Conservation (phyloP, 2,888 invertebrate species). For the Hydrotaea cyrtoneurina region DNA sequence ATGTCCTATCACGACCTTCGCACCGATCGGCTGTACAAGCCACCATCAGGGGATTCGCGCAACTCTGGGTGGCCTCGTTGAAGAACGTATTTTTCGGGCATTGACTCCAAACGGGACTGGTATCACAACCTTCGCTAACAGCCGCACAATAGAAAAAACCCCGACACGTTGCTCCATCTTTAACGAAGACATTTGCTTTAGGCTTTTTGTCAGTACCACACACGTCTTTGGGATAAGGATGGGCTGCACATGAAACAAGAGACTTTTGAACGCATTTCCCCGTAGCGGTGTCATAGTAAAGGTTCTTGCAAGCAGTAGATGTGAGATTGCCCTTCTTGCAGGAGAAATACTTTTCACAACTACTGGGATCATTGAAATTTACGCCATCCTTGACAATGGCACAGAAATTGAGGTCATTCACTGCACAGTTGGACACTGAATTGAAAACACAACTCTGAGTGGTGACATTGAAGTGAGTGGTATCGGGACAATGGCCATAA, state of each 20-base stretch:
- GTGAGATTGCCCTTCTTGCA: slow-evolving; percentile 65
- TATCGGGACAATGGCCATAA: slow-evolving; percentile 66
- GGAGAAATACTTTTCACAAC: slow-evolving; percentile 71
- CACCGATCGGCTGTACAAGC: slow-evolving; percentile 74
- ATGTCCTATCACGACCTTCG: slow-evolving; percentile 73
- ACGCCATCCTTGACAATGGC: slow-evolving; percentile 69
- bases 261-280: slow-evolving; percentile 70
- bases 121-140: slow-evolving; percentile 70
- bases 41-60: slow-evolving; percentile 69
- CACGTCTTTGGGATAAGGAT: slow-evolving; percentile 72
- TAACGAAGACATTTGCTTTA: slow-evolving; percentile 69
- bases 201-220: slow-evolving; percentile 74
- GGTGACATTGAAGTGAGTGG: slow-evolving; percentile 69
- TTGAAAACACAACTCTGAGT: slow-evolving; percentile 69
- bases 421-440: slow-evolving; percentile 68
- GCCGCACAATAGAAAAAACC: slow-evolving; percentile 75
- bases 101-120: slow-evolving; percentile 70
- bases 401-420: slow-evolving; percentile 69
- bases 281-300: slow-evolving; percentile 69
- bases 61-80: slow-evolving; percentile 65
- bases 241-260: slow-evolving; percentile 68
- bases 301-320: slow-evolving; percentile 46
- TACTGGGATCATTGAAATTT: slow-evolving; percentile 68
- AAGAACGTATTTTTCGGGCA: slow-evolving; percentile 73
- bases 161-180: slow-evolving; percentile 73